phyloP scores from a whole-genome alignment of 2,888 invertebrate genomes.

The Congeria kusceri region DNA sequence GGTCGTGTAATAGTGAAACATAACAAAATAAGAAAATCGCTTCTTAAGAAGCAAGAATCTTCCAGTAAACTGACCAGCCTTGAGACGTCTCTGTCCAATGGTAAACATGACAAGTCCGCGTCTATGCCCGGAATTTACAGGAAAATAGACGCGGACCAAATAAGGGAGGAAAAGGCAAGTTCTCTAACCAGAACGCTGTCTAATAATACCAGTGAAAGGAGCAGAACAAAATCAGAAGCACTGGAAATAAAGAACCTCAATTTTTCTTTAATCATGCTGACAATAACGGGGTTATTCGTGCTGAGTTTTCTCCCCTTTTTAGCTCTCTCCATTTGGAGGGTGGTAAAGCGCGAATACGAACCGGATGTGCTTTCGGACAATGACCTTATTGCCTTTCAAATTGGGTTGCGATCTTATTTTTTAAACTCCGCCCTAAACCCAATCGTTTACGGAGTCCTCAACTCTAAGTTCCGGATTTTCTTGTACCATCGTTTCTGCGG shows the following conservation, averaged over 20 bases:
- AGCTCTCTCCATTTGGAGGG: constrained; percentile 58
- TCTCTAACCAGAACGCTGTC: background rate
- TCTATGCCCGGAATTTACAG: too few species aligned
- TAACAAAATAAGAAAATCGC: constrained; percentile 2
- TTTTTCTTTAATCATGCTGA: constrained; percentile 63
- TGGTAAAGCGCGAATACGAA: constrained; percentile 48
- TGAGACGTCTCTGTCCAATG: background rate
- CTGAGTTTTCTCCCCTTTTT: constrained; percentile 67
- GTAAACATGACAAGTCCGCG: too few species aligned
- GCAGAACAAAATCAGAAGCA: background rate
- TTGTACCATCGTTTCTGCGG: constrained; percentile 36
- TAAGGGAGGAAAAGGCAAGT: background rate
- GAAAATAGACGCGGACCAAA: too few species aligned
- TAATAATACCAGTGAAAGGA: background rate
- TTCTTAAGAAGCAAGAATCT: background rate
- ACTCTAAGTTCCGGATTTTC: constrained; percentile 61
- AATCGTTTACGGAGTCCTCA: constrained; percentile 64
- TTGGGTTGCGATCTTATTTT: constrained; percentile 63
- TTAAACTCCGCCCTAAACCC: constrained; percentile 66
- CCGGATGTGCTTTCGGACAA: constrained; percentile 49
- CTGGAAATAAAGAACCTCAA: constrained; percentile 38
- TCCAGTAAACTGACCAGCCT: background rate
- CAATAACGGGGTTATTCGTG: constrained; percentile 60
- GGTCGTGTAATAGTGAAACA: constrained; percentile 55
- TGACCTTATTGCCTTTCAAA: constrained; percentile 55